Evolutionary conservation across 2,797 vertebrate species (phyloP), one percentile per base, ranked within the genome.

Genomic region (Chiroxiphia lanceolata): DNA sequence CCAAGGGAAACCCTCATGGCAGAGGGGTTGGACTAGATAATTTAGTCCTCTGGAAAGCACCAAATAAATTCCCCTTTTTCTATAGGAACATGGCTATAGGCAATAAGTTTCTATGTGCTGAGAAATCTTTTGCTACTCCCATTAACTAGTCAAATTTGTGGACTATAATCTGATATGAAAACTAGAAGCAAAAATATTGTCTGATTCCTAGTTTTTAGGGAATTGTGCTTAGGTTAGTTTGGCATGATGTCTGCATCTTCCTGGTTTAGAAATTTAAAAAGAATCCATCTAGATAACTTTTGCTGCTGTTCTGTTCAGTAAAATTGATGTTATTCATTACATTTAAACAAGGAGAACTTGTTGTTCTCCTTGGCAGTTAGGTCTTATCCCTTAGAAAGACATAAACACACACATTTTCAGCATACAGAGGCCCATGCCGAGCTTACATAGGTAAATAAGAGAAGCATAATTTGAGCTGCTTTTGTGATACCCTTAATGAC

Each of bases 261-360:
- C 38, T 75, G 14, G 16, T 53, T 92, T 89, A 50, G 50, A 89
- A 88, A 40, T 67, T 44, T 27, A 12, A 54, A 83, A 85, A 59
- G 0, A 42, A 63, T 45, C 8, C 12, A 3, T 34, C 18, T 61
- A 0, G 48, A 0, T 54, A 4, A n/a, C 71, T 74, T 60, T 67
- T 72, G 8, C 56, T 83, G 25, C 63, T 75, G 4, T 75, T 83
- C n/a, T 86, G 6, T n/a, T 86, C 38, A 78, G 51, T 71, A 85
- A 71, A 87, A 70, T 63, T 27, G 69, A 76, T 70, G 26, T 47
- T 78, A 85, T 85, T 81, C 0, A 36, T 91, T 42, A 50, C 10
- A 70, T 74, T 92, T 70, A 68, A 81, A 74, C 20, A 89, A 59
- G n/a, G n/a, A n/a, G n/a, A n/a, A n/a, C n/a, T n/a, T n/a, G n/a